phyloP scores from a whole-genome alignment of 2,888 invertebrate genomes.

The Dioctria linearis region DNA sequence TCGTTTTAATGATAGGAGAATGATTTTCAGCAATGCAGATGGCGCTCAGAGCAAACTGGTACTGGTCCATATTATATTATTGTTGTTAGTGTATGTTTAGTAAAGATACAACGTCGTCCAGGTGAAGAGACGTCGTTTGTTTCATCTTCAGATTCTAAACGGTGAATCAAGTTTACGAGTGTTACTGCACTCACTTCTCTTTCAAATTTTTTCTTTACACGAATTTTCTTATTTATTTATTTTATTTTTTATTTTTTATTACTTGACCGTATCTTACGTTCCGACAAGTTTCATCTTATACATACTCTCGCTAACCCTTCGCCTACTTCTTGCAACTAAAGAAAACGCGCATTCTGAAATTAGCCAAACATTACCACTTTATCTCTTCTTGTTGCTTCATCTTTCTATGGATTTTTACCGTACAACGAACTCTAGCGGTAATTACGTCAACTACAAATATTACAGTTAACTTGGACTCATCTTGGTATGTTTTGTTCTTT shows the following conservation, averaged over 20 bases:
- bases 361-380: slow-evolving; percentile 4
- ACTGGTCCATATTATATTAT: background rate
- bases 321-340: background rate
- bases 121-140: slow-evolving; percentile 13
- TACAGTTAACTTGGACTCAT: slow-evolving; percentile 66
- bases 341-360: slow-evolving; percentile 1
- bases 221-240: background rate
- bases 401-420: slow-evolving; percentile 63
- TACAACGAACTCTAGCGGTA: slow-evolving; percentile 72
- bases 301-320: no score
- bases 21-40: background rate
- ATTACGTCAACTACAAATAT: slow-evolving; percentile 71
- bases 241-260: no score
- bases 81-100: no score
- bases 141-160: background rate
- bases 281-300: background rate
- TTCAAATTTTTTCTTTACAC: background rate
- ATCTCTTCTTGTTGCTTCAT: slow-evolving; percentile 17
- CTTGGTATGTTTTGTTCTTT: slow-evolving; percentile 42
- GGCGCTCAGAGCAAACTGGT: slow-evolving; percentile 22
- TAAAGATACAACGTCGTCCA: background rate
- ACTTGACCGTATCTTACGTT: background rate
- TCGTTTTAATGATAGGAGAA: background rate
- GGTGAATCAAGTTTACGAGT: slow-evolving; percentile 34
- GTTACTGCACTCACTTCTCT: background rate